Evolutionary conservation across 2,797 vertebrate genomes (phyloP).

Genomic region (Prionace glauca): DNA sequence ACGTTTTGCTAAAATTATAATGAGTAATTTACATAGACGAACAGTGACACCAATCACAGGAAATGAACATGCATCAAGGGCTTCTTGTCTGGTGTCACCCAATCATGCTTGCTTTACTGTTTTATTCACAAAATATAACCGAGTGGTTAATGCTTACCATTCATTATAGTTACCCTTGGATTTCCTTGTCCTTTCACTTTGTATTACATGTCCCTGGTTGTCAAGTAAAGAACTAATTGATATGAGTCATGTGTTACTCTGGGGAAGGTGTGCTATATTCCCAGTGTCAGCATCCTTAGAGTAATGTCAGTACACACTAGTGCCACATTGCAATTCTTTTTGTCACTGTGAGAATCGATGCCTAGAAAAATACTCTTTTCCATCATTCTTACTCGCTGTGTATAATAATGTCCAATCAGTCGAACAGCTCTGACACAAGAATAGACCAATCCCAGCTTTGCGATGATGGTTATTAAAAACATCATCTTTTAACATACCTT

Average conservation of each 20-base stretch:
- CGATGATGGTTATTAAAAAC: not conserved
- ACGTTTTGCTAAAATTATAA: not conserved
- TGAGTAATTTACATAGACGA: not conserved
- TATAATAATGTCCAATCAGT: not conserved
- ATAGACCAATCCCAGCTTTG: not conserved
- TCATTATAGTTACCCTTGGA: not conserved
- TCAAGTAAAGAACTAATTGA: not conserved
- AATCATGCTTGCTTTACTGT: not conserved
- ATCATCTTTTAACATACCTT: not conserved
- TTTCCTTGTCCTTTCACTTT: not conserved
- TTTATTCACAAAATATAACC: not conserved
- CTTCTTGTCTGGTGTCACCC: not conserved
- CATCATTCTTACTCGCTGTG: not conserved
- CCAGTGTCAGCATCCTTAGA: slow-evolving; percentile 22
- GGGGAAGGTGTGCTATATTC: not conserved
- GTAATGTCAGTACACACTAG: not conserved
- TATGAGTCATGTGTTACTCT: not conserved
- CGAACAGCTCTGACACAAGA: not conserved
- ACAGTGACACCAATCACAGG: slow-evolving; percentile 11
- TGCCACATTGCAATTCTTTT: not conserved
- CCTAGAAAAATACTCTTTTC: not conserved
- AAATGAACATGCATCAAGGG: not conserved
- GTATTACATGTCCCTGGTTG: not conserved
- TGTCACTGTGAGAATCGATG: not conserved
- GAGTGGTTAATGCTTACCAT: not conserved